Evolutionary conservation across 1,140 invertebrate species (phyloP), one percentile per base, ranked within the genome.

Genomic region (Drosophila jambulina): DNA sequence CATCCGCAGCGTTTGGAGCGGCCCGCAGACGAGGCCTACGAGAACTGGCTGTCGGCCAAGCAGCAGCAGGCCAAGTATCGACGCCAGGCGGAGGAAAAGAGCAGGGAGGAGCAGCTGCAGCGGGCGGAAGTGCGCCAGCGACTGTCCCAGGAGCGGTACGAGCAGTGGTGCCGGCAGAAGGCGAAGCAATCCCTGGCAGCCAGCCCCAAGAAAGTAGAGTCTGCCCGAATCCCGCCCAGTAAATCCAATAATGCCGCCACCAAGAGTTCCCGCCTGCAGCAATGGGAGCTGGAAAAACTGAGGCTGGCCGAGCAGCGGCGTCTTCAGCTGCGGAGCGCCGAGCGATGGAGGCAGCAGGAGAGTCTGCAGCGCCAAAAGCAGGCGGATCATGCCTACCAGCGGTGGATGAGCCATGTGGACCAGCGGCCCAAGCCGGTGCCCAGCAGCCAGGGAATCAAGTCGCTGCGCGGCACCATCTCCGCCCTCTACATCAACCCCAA

Each of bases 341-440:
- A 60, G n/a, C 48, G 19, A 12, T 54, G 42, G 5, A 45, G 45
- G 7, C 54, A 76, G n/a, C 62, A 56, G 32, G 27, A 65, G 38
- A 40, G 36, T 15, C 13, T 25, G 6, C 21, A 70, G 29, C 85
- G 84, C 12, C 77, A 75, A 38, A 25, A 71, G 13, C 38, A 72
- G 45, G 65, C 81, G 8, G 49, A 67, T 0, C 32, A 58, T 19
- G 84, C 84, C 13, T 88, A 80, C 62, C 43, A 72, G 49, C 63
- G 70, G 0, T 88, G 84, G 84, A 65, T 85, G 13, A 72, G 75
- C 60, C 64, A 72, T 23, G 85, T 67, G 21, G 56, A 38, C 0
- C 61, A 78, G 13, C 63, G 82, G 0, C 82, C 90, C 23, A 91
- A 91, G 38, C 90, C 90, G 3, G 90, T 91, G 34, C 90, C 90